Percentiles rank a stretch among this genome's conserved stretches.
These are phyloP conservation scores for Ophraella communa DNA, from an alignment of 2,888 invertebrate genomes.

Conservation along the genomic window DNA sequence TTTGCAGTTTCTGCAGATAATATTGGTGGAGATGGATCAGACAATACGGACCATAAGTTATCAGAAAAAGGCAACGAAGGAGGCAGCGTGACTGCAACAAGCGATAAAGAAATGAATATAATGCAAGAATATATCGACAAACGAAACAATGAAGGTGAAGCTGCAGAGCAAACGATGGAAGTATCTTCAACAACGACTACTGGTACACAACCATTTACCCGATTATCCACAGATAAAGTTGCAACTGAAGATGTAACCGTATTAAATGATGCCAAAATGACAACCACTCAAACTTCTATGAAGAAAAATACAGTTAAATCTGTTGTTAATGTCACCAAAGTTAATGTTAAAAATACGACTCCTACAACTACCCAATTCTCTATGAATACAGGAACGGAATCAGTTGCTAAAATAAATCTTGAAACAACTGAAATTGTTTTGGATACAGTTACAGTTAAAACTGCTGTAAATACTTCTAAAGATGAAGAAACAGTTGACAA, in stretches of 20 bases:
- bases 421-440: no score
- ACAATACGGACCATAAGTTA: background rate
- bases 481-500: no score
- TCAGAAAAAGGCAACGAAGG: background rate
- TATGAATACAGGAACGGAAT: background rate
- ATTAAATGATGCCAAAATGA: background rate
- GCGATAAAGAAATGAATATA: background rate
- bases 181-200: no score
- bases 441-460: no score
- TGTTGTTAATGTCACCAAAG: no score
- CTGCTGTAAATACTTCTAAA: no score
- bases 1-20: background rate
- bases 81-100: background rate
- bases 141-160: background rate
- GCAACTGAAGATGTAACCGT: background rate
- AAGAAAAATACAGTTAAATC: background rate
- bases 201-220: background rate
- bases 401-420: no score
- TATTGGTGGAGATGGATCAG: background rate
- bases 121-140: conserved; percentile 15
- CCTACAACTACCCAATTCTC: background rate
- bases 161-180: background rate
- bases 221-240: background rate
- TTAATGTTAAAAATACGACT: no score
- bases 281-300: background rate